These are phyloP conservation scores for Anastatus disparis DNA, from an alignment of 1,140 invertebrate species.

Conservation along the genomic window DNA sequence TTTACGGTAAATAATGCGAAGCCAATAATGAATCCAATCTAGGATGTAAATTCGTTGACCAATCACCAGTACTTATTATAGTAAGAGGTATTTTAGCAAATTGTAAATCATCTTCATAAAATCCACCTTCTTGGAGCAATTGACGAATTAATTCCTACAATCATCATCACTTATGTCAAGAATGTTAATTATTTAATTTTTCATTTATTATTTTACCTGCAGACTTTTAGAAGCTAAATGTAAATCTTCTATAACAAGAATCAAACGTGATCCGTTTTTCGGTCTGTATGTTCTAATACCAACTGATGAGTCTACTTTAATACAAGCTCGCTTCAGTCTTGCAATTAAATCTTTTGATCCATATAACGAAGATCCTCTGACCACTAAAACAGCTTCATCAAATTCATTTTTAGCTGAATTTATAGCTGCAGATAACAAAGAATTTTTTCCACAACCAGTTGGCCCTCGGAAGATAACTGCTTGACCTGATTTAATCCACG, in stretches of 20 bases:
- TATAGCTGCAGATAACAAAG: slow-evolving; percentile 54
- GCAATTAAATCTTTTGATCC: slow-evolving; percentile 57
- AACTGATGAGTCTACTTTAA: slow-evolving; percentile 59
- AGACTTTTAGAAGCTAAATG: slow-evolving; percentile 59
- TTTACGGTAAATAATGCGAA: slow-evolving; percentile 55
- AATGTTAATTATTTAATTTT: not conserved
- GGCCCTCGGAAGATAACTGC: slow-evolving; percentile 58
- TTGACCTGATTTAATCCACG: slow-evolving; percentile 57
- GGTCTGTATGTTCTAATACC: slow-evolving; percentile 59
- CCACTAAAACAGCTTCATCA: slow-evolving; percentile 45
- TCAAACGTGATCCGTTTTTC: slow-evolving; percentile 55
- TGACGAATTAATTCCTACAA: slow-evolving; percentile 59
- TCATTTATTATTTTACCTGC: slow-evolving; percentile 48
- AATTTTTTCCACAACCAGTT: slow-evolving; percentile 58
- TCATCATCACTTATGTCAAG: not conserved
- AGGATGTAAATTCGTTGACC: slow-evolving; percentile 57
- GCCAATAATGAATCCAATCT: slow-evolving; percentile 57
- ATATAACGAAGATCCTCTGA: slow-evolving; percentile 59
- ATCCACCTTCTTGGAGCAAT: slow-evolving; percentile 61
- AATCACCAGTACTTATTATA: slow-evolving; percentile 57
- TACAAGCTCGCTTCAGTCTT: slow-evolving; percentile 58
- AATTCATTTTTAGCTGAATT: slow-evolving; percentile 48
- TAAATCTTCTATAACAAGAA: slow-evolving; percentile 59
- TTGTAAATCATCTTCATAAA: slow-evolving; percentile 63
- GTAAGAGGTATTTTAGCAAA: slow-evolving; percentile 61